phyloP scores from a whole-genome alignment of 2,888 invertebrate species.

The Drosophila recens region DNA sequence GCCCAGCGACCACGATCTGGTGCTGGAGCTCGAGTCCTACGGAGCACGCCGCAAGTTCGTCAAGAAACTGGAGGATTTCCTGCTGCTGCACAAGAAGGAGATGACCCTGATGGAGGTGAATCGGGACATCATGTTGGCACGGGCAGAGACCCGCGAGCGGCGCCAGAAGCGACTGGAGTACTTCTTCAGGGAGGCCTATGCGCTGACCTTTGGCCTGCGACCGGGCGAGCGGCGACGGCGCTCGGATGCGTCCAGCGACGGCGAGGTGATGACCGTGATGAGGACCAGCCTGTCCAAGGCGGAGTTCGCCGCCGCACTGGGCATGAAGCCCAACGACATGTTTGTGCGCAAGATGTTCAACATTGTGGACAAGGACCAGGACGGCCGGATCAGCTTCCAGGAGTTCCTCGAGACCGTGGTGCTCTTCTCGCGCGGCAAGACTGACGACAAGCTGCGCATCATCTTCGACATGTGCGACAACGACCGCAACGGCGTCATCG shows the following conservation, averaged over 20 bases:
- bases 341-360: conserved; percentile 99
- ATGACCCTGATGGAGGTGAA: conserved; percentile 90
- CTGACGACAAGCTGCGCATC: conserved; percentile 96
- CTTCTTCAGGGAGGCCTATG: conserved; percentile 98
- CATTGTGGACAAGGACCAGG: conserved; percentile 97
- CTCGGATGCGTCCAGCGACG: conserved; percentile 90
- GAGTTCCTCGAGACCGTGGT: conserved; percentile 98
- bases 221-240: conserved; percentile 93
- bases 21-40: conserved; percentile 94
- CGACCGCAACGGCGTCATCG: conserved; percentile 96
- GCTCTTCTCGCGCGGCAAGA: conserved; percentile 95
- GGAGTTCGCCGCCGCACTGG: conserved; percentile 97
- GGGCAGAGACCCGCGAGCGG: conserved; percentile 96
- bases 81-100: conserved; percentile 93
- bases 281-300: conserved; percentile 95
- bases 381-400: conserved; percentile 97
- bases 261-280: conserved; percentile 96
- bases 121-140: conserved; percentile 94
- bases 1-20: conserved; percentile 96
- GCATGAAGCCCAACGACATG: conserved; percentile 97
- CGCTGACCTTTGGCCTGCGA: conserved; percentile 93
- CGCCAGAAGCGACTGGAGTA: conserved; percentile 96
- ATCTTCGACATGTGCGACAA: conserved; percentile 99
- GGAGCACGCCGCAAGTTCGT: conserved; percentile 94
- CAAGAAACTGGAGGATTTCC: conserved; percentile 93